These are phyloP conservation scores for Psilanteris sp. DNA, from an alignment of 1,140 invertebrate species.

Conservation along the genomic window DNA sequence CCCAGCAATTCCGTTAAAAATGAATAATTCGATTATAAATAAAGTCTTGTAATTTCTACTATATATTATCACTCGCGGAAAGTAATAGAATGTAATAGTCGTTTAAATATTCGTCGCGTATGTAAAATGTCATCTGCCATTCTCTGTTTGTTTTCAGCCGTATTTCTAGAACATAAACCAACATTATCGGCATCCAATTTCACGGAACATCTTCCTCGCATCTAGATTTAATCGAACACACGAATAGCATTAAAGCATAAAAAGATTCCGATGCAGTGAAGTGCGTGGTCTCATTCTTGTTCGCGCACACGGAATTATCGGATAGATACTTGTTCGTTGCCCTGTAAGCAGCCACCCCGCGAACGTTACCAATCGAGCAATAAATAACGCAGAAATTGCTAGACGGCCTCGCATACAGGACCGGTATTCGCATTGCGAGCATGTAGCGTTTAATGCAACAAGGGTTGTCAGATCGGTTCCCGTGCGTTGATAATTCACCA, in stretches of 20 bases:
- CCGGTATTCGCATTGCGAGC: constrained; percentile 45
- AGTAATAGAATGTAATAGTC: neutral
- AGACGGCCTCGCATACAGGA: constrained; percentile 57
- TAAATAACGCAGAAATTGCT: constrained; percentile 70
- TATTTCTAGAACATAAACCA: constrained; percentile 25
- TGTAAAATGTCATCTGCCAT: constrained; percentile 23
- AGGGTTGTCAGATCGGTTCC: constrained; percentile 62
- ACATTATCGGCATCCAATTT: constrained; percentile 48
- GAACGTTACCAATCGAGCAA: constrained; percentile 67
- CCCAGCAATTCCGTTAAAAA: too few relatives aligned
- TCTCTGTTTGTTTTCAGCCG: constrained; percentile 1
- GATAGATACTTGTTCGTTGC: constrained; percentile 55
- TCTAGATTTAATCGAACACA: constrained; percentile 57
- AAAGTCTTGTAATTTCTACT: too few relatives aligned
- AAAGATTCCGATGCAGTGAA: constrained; percentile 36
- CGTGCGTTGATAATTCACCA: constrained; percentile 60
- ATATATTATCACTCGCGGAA: neutral
- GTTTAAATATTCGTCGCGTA: constrained; percentile 5
- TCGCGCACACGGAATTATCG: constrained; percentile 52
- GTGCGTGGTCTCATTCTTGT: constrained; percentile 59
- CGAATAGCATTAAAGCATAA: constrained; percentile 45
- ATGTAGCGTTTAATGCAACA: constrained; percentile 63
- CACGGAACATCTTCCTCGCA: constrained; percentile 50
- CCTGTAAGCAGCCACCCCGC: constrained; percentile 61
- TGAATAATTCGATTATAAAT: too few relatives aligned